Evolutionary conservation across 2,888 invertebrate species (phyloP), one percentile per base, ranked within the genome.

Genomic region (Rotaria sp.): DNA sequence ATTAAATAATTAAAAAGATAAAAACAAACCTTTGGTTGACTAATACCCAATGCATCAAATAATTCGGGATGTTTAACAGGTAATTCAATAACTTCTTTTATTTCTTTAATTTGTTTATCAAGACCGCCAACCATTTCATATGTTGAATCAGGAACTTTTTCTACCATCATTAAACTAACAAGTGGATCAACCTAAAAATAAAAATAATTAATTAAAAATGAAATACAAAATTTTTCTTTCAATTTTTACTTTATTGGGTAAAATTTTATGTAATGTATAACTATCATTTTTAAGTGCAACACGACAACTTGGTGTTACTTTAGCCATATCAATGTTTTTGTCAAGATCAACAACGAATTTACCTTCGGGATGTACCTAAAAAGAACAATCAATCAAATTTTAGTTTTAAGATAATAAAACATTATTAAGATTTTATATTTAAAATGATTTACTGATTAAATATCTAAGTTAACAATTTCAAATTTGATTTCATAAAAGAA

Each of bases 41-140:
- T 98, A 90, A 97, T 97, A 89, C 99, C 99, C 50, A 99, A 93
- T 0, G 98, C 97, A 92, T 99, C 99, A 92, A 99, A 99, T n/a
- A 99, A 92, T 91, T 99, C 99, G 0, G 99, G 99, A 93, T 99
- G 99, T 91, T 99, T 99, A 0, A 99, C 97, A 0, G 99, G 99
- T 88, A 99, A 92, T 91, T 99, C 99, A 90, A 99, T 99, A 0
- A 99, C 99, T 92, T 99, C 99, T 91, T 99, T 99, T 88, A 99
- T 99, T 92, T 99, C 99, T 91, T 99, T 98, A 86, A 99, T 99
- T 92, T 99, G 99, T 90, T 98, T 99, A 91, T 99, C 98, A 88
- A 99, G 93, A 87, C 99, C 99, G 88, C 99, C 99, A 41, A 99
- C 97, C 98, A 99, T 99, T 93, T 99, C 99, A 90, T 99, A 99